Percentiles rank a stretch among this genome's conserved stretches.
Conservation (phyloP, 2,113 vertebrate genomes). For the Paramisgurnus dabryanus region DNA sequence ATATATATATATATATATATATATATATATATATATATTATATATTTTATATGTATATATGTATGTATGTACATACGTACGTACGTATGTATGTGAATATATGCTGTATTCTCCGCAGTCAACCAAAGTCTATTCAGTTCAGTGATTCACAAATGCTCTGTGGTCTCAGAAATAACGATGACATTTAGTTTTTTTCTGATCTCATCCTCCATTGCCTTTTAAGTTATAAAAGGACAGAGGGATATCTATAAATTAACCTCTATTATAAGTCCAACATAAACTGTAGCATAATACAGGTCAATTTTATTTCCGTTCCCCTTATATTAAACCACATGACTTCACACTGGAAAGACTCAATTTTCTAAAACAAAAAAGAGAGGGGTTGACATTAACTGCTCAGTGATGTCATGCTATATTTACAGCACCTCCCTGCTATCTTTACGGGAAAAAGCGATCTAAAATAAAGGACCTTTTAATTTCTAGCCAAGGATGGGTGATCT, state of each 20-base stretch:
- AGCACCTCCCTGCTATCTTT: conserved; percentile 11
- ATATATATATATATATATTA: too few species aligned
- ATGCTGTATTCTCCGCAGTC: too few species aligned
- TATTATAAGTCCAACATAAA: conserved; percentile 7
- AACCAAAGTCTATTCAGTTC: conserved; percentile 14
- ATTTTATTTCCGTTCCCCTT: conserved; percentile 4
- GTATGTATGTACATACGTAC: too few species aligned
- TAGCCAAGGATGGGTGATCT: conserved; percentile 18
- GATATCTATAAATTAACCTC: conserved; percentile 31
- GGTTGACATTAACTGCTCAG: conserved; percentile 32
- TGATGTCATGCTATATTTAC: conserved; percentile 47
- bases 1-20: too few species aligned
- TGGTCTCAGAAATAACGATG: conserved; percentile 27
- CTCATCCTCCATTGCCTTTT: conserved; percentile 24
- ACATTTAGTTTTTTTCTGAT: conserved; percentile 39
- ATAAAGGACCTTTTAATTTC: conserved; percentile 37
- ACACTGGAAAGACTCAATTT: conserved; percentile 4
- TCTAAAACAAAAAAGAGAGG: neutral
- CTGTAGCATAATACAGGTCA: conserved; percentile 27
- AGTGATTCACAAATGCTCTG: conserved; percentile 31
- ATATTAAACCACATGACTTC: conserved; percentile 19
- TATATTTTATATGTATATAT: too few species aligned
- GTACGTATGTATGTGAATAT: neutral
- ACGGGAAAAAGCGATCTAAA: conserved; percentile 33
- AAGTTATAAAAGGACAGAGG: conserved; percentile 16